Base-by-base conservation (phyloP, 92 coral and sea anemone species). In the Chrysogorgia sp. region DNA sequence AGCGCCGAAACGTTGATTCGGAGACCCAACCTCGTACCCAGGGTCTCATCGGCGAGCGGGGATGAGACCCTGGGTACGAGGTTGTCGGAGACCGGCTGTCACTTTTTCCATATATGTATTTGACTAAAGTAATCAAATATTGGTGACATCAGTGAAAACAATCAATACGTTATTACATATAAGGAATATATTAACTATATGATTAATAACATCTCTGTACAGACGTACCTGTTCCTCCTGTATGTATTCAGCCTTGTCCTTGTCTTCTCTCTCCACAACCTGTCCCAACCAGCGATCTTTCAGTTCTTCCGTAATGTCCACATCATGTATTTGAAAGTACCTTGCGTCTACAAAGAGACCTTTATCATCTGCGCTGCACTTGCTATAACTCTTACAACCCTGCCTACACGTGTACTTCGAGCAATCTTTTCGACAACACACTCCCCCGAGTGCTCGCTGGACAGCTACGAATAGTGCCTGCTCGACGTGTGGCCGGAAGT, bases 251-350 rank as follows among this genome's bases (percentile, higher is more conserved):
- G 97, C 97, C 24, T 89, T 87, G 68, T 90, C 92, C 57, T 84
- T 92, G 58, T 92, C 91, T 25, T 86, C 97, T 32, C 88, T 81
- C 76, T 92, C 96, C 22, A 88, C 91, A 22, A 92, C 96, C 48
- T 90, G 96, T 28, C 90, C 84, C 58, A 92, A 64, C 52, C 91
- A 92, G 20, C 92, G 87, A 64, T 86, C 83, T 61, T 92, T 92
- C 2, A 92, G 88, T 40, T 88, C 96, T 15, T 85, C 76, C 30
- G 90, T 89, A 17, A 92, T 83, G 56, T 90, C 96, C 25, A 92
- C 87, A 29, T 76, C 90, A 26, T 87, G 91, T 21, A 92, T 76
- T 75, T 92, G 97, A 69, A 92, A 92, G 71, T 90, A 92, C 25
- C 90, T 58, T 43, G 88, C 84, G 19, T 92, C 96, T 43, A 92